phyloP scores from a whole-genome alignment of 2,888 invertebrate species.

The Drosophila rubida region DNA sequence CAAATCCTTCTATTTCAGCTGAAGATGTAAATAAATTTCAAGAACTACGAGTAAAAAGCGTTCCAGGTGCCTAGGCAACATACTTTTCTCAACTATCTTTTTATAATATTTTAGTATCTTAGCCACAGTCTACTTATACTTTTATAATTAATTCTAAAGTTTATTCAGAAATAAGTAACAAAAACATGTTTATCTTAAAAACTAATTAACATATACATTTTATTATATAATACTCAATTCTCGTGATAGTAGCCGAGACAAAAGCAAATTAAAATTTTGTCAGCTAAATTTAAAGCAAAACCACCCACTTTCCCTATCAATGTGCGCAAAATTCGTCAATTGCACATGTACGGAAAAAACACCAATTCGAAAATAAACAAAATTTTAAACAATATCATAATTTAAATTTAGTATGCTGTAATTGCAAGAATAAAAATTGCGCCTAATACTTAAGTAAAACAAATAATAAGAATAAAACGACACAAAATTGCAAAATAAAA shows the following conservation, averaged over 20 bases:
- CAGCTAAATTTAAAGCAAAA: slow-evolving; percentile 58
- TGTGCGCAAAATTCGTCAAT: slow-evolving; percentile 38
- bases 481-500: slow-evolving; percentile 30
- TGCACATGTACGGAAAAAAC: slow-evolving; percentile 19
- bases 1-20: slow-evolving; percentile 49
- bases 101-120: slow-evolving; percentile 50
- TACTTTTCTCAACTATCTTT: slow-evolving; percentile 34
- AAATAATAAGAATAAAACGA: slow-evolving; percentile 43
- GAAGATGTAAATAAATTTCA: slow-evolving; percentile 76
- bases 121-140: slow-evolving; percentile 62
- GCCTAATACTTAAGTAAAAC: slow-evolving; percentile 66
- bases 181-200: slow-evolving; percentile 18
- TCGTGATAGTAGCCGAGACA: slow-evolving; percentile 83
- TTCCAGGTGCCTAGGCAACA: slow-evolving; percentile 40
- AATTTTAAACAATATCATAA: slow-evolving; percentile 37
- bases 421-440: slow-evolving; percentile 31
- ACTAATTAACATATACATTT: slow-evolving; percentile 51
- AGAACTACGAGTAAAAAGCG: slow-evolving; percentile 30
- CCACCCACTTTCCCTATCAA: slow-evolving; percentile 28
- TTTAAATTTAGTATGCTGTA: slow-evolving; percentile 55
- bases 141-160: slow-evolving; percentile 35
- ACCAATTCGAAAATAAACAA: slow-evolving; percentile 12
- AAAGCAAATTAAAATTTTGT: slow-evolving; percentile 67
- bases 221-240: slow-evolving; percentile 83
- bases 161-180: slow-evolving; percentile 18